Base-by-base conservation (phyloP, 2,113 vertebrate species). In the Columbina picui region DNA sequence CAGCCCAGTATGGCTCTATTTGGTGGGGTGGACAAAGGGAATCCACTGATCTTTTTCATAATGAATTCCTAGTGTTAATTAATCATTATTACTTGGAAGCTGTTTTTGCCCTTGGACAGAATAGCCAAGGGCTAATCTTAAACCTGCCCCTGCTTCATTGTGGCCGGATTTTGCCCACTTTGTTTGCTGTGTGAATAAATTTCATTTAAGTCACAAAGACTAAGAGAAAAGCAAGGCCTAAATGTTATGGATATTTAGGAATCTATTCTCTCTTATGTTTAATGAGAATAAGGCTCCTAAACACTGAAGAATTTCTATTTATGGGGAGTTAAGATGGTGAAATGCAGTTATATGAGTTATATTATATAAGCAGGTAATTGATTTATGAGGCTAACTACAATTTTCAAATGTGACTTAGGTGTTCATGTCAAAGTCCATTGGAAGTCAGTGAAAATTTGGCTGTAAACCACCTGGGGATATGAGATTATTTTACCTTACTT, bases 71-170 rank as follows among this genome's bases (percentile, higher is more conserved):
- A 52, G 12, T 16, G 20, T 92, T 95, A 94, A 91, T 94, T 67
- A 92, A 89, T 91, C 89, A 71, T 75, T 89, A 92, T 75, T 90
- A 78, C 43, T 89, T 81, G 47, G 60, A 77, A 70, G 45, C 34
- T 55, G 15, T 64, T 89, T 87, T 79, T 77, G 87, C 61, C 43
- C 64, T 8, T 39, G 43, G 71, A 85, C 27, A 79, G 70, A 91
- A 79, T 3, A 84, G 70, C 39, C 79, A 89, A 61, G 49, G 73
- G 73, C 52, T 93, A 64, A 71, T 75, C 60, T 90, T 56, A 53
- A 77, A 7, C 15, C 52, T 71, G 25, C 45, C 47, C 34, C 78
- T 64, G 43, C 57, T 78, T 89, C 19, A 68, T 3, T 64, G 60
- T 2, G 6, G 39, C 27, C 36, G 87, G 39, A 75, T 71, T 90